Base-by-base conservation (phyloP, 1,140 invertebrate genomes). In the Drosophila trapezifrons region DNA sequence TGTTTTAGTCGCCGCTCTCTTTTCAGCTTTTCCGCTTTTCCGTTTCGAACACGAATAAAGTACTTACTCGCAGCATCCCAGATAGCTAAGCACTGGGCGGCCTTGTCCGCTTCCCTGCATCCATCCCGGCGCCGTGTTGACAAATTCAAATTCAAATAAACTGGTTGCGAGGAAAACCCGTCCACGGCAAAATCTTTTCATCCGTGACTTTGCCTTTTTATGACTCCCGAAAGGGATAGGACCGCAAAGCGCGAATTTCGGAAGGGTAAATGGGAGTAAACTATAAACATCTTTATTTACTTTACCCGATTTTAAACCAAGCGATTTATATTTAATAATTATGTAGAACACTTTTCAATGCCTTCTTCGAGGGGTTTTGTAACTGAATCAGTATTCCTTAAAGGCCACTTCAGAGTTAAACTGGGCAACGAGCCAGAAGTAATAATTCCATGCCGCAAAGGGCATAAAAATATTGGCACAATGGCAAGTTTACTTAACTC, bases 71-170 rank as follows among this genome's bases (percentile, higher is more conserved):
- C 32, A 32, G 35, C 45, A 76, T 66, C 46, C 46, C 66, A 77
- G 64, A 69, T 69, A 73, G 66, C 62, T 59, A 57, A 69, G 27
- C 47, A 46, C 47, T 57, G 29, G 42, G 22, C 37, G 60, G 56
- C 78, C 73, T 77, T 60, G 51, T 38, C 18, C 54, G 54, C 45
- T 71, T 15, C 25, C 49, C 35, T 56, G 69, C 42, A 45, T 46
- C 37, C 37, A 15, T 6, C 37, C 37, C 37, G 5, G 15, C n/a
- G 52, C 20, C 42, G 59, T 45, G 58, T 82, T 75, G 73, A 82
- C 75, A 64, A 76, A 74, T 64, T 74, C 49, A 60, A 79, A 59
- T 84, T 74, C 37, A 60, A 79, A 59, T 84, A 73, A 63, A 76
- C 59, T 20, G 43, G 43, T 32, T 29, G 54, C 32, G 42, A 38